Percentiles rank a stretch among this genome's conserved stretches.
phyloP scores from a whole-genome alignment of 1,140 invertebrate species.

The Euwallacea fornicatus region DNA sequence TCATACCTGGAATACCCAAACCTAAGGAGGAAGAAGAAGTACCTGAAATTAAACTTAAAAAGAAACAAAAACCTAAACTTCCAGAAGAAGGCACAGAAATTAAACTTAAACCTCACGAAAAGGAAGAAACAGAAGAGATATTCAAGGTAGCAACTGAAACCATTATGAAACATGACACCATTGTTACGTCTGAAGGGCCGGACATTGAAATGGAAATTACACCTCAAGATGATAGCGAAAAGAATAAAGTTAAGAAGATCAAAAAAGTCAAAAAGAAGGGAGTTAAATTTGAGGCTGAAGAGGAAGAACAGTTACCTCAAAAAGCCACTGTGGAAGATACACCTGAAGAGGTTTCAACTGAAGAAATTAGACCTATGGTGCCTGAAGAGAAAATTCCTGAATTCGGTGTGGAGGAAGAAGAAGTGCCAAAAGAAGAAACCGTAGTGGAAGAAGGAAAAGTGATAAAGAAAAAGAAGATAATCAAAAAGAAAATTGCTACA shows the following conservation, averaged over 20 bases:
- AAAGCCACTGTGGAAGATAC: conserved; percentile 7
- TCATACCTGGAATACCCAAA: conserved; percentile 43
- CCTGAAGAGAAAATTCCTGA: conserved; percentile 33
- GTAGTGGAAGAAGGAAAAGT: conserved; percentile 1
- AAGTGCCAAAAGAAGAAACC: conserved; percentile 16
- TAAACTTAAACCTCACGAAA: conserved; percentile 58
- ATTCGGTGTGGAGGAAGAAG: conserved; percentile 27
- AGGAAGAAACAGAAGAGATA: conserved; percentile 49
- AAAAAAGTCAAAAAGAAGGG: conserved; percentile 36
- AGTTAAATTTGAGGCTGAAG: conserved; percentile 12
- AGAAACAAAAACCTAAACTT: conserved; percentile 57
- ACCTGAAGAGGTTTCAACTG: conserved; percentile 21
- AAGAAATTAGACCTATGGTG: conserved; percentile 32
- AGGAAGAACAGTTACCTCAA: conserved; percentile 19
- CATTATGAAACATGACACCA: conserved; percentile 28
- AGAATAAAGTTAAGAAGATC: conserved; percentile 27
- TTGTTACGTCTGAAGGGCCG: conserved; percentile 31
- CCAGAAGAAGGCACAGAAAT: conserved; percentile 58
- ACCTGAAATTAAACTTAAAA: conserved; percentile 53
- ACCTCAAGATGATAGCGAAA: conserved; percentile 27
- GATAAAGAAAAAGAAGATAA: conserved; percentile 17
- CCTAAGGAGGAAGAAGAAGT: conserved; percentile 45
- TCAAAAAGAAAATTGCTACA: conserved; percentile 7
- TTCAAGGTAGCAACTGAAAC: conserved; percentile 35
- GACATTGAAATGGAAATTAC: conserved; percentile 39